Base-by-base conservation (phyloP, 2,888 invertebrate species). In the Ceriagrion tenellum region DNA sequence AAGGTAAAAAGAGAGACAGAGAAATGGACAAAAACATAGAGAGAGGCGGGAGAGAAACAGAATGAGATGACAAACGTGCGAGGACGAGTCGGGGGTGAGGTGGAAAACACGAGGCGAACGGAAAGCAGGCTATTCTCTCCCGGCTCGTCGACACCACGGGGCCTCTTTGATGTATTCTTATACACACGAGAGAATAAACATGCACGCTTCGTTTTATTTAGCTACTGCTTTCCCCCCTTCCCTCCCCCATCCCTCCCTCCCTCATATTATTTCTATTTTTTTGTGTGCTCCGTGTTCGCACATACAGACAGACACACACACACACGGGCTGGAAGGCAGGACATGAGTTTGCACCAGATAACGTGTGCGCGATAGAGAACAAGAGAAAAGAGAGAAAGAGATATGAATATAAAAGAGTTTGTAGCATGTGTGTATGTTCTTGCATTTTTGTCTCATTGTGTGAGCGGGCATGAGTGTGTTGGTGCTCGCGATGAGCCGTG, bases 331-430 rank as follows among this genome's bases (percentile, higher is more conserved):
- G 30, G 30, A 35, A 81, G 81, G 35, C 30, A 81, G 81, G 81
- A 81, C 35, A 26, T 20, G 89, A 89, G 89, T 55, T 55, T 89
- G 89, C 55, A n/a, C 89, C 89, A 89, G 89, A 89, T 89, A 89
- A 81, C 35, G 35, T 35, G 81, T 35, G 81, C 26, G 81, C 26
- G 35, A 18, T 12, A 6, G 74, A 81, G 74, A 30, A 8, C 47
- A 59, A 59, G 59, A 59, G 16, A 59, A 16, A 20, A 20, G 59
- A 59, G 16, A 20, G 18, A 20, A 12, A 59, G 16, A 20, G 20
- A 20, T 59, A 20, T 16, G 56, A 56, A 20, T n/a, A 20, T n/a
- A 20, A 20, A 23, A 12, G n/a, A 12, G 69, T 69, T 8, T 69
- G 6, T 81, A 1, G 69, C 10, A n/a, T n/a, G 12, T 81, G 18